phyloP scores from a whole-genome alignment of 2,888 invertebrate species.

The Itoplectis maculator region DNA sequence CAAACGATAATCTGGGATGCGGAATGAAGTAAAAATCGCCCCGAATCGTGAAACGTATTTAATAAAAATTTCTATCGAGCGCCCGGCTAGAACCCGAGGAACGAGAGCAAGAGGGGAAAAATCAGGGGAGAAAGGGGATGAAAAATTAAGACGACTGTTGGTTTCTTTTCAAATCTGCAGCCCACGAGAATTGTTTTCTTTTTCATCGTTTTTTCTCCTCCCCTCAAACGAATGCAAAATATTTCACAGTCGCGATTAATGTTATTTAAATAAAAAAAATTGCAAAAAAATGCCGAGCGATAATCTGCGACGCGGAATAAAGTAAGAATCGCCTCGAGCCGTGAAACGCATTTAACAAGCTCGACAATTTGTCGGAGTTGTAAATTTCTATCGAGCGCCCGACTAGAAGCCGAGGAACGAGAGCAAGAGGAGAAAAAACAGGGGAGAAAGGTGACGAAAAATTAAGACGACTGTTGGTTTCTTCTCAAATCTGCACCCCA shows the following conservation, averaged over 20 bases:
- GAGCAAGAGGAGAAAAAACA: too few relatives aligned
- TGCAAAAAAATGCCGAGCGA: conserved; percentile 40
- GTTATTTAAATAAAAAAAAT: not conserved
- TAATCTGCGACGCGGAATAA: conserved; percentile 54
- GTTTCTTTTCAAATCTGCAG: conserved; percentile 22
- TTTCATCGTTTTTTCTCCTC: not conserved
- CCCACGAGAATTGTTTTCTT: not conserved
- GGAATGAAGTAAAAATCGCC: conserved; percentile 64
- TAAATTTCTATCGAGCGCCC: too few relatives aligned
- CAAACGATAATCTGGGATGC: conserved; percentile 46
- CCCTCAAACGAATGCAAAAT: conserved; percentile 4
- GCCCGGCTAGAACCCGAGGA: too few relatives aligned
- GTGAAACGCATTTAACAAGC: too few relatives aligned
- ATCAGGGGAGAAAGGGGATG: too few relatives aligned
- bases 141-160: conserved; percentile 70
- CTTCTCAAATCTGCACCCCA: conserved; percentile 18
- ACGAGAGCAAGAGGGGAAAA: too few relatives aligned
- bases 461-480: conserved; percentile 67
- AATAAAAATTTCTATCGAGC: too few relatives aligned
- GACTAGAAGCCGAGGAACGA: too few relatives aligned
- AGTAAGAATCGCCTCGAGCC: conserved; percentile 65
- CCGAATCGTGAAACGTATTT: too few relatives aligned
- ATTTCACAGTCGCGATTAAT: conserved; percentile 17
- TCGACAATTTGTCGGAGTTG: too few relatives aligned
- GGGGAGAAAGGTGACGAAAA: too few relatives aligned